Percentiles rank a stretch among this genome's conserved stretches.
These are phyloP conservation scores for Pandion haliaetus DNA, from an alignment of 2,113 vertebrate genomes.

Conservation along the genomic window DNA sequence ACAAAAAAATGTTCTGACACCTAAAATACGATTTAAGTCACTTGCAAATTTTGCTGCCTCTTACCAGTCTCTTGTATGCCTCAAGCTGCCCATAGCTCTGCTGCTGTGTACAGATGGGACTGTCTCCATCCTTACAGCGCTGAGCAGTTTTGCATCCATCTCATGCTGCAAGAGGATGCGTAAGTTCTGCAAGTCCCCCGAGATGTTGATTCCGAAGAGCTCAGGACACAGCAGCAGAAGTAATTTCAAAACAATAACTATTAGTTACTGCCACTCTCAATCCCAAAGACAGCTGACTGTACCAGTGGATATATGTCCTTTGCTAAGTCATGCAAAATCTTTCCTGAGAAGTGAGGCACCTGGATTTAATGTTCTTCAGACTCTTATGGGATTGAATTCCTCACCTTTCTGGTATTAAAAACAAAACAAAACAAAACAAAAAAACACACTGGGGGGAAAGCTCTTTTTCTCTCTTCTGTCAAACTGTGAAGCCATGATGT, in stretches of 20 bases:
- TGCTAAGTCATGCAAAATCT: neutral
- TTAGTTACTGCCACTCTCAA: neutral
- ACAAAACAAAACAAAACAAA: neutral
- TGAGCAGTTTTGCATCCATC: neutral
- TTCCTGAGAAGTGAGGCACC: neutral
- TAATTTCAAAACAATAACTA: neutral
- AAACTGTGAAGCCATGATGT: neutral
- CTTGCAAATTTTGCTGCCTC: neutral
- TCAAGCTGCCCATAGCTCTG: neutral
- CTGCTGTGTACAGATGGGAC: neutral
- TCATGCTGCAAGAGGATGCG: fast-evolving
- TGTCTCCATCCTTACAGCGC: neutral
- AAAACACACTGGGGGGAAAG: neutral
- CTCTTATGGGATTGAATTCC: neutral
- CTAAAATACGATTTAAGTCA: neutral
- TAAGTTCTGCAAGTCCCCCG: neutral
- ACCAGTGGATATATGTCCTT: neutral
- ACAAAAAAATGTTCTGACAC: neutral
- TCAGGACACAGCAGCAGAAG: neutral
- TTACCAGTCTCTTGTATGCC: neutral
- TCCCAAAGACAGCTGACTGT: neutral
- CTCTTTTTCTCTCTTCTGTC: neutral
- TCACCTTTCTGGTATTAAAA: neutral
- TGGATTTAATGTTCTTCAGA: neutral
- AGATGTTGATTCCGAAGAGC: neutral